Evolutionary conservation across 2,113 vertebrate species (phyloP), one percentile per base, ranked within the genome.

Genomic region (Brachypodius melanocephalos): DNA sequence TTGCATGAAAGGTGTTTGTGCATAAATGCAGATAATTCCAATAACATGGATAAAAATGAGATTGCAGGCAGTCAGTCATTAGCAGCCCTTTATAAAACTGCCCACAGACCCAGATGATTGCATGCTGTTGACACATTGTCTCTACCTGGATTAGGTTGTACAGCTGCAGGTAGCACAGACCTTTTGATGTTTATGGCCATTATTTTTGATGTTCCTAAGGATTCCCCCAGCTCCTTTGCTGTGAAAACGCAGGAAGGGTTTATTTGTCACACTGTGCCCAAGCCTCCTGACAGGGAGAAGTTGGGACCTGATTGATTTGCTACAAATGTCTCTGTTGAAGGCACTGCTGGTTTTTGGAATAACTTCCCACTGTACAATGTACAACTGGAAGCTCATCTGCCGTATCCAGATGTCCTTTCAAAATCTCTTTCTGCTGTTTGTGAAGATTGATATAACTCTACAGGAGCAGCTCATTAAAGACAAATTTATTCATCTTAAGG

Each of bases 271-370:
- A 0, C 43, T 65, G 38, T 54, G 59, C 51, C 43, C 71, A 45
- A 85, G 63, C 72, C 67, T 91, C 42, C 65, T 91, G 58, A 61
- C 48, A 92, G 38, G 52, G 79, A 69, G 83, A 77, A 96, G 45
- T 54, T 96, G 92, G 94, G 83, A 78, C 46, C 79, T 79, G 84
- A 83, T 96, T 79, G 81, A 83, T 96, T 96, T 93, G 57, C 74
- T 92, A 8, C 31, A 66, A 84, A 94, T 91, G 51, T 42, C 21
- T 89, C 54, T 26, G 24, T 63, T 89, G 61, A 72, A 65, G 31
- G 66, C 55, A 73, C 67, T 79, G 58, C 51, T 67, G 79, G 36
- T 66, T 91, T 66, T 86, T 85, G 51, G 43, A 95, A 81, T 38
- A 65, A 29, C 10, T 92, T 91, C 82, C 85, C 92, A 8, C 18